A percentile compares a stretch with the other conserved stretches of the same genome.
phyloP scores from a whole-genome alignment of 2,113 vertebrate species.

The Collichthys lucidus region DNA sequence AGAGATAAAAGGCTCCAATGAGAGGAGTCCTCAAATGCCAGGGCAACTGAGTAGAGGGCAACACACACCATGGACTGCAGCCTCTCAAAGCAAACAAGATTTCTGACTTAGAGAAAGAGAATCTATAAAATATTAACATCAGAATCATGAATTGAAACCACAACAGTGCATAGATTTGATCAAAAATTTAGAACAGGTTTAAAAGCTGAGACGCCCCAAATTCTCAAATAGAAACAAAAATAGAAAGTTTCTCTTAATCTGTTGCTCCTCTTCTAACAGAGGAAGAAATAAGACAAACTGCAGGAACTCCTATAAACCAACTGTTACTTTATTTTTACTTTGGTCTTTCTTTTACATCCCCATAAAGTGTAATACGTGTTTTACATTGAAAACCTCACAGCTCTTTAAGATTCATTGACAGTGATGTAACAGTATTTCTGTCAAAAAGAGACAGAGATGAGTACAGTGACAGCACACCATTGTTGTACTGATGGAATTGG shows the following conservation, averaged over 20 bases:
- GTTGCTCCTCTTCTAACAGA: no score
- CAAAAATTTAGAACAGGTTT: not conserved
- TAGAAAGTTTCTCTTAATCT: no score
- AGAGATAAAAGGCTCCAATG: conserved; percentile 36
- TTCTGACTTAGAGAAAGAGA: not conserved
- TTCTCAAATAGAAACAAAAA: not conserved
- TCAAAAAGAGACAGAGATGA: not conserved
- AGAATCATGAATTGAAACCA: not conserved
- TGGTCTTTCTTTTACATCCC: not conserved
- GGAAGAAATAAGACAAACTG: no score
- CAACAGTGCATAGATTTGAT: not conserved
- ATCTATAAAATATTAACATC: not conserved
- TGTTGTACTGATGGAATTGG: not conserved
- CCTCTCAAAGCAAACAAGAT: not conserved
- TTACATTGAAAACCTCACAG: not conserved
- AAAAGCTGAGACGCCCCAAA: not conserved
- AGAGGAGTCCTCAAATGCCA: conserved; percentile 44
- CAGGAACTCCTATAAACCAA: no score
- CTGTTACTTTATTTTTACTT: no score
- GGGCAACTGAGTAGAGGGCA: conserved; percentile 13
- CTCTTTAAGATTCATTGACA: no score
- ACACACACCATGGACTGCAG: not conserved
- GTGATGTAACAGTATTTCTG: not conserved
- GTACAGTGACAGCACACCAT: not conserved
- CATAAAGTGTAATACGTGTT: not conserved